Evolutionary conservation across 2,797 vertebrate species (phyloP).

Genomic region (Pseudotriccus pelzelni): DNA sequence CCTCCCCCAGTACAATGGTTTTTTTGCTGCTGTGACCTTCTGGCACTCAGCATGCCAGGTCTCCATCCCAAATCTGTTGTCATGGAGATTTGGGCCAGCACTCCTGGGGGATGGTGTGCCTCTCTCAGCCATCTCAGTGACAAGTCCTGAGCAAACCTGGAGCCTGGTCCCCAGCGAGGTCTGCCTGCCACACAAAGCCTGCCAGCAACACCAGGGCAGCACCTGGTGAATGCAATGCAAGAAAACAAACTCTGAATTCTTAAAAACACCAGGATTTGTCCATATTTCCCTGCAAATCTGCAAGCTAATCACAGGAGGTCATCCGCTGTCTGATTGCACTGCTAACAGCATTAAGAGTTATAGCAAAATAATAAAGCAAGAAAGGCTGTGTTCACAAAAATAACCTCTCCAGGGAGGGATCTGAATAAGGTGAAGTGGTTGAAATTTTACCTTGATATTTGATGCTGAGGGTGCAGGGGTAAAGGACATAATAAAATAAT

Average conservation of each 20-base stretch:
- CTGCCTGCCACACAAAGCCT: neutral
- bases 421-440: neutral
- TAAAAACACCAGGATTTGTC: neutral
- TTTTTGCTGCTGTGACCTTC: neutral
- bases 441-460: neutral
- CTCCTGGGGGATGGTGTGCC: neutral
- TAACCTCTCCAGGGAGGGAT: neutral
- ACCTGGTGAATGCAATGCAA: neutral
- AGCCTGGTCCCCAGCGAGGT: neutral
- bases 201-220: neutral
- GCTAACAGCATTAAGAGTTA: neutral
- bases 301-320: neutral
- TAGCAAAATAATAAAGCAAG: neutral
- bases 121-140: neutral
- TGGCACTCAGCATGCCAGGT: neutral
- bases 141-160: neutral
- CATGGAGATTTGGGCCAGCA: neutral
- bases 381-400: neutral
- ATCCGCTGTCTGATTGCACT: neutral
- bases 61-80: neutral
- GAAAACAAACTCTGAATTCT: neutral
- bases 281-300: neutral
- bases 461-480: neutral
- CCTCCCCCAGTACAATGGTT: rapidly evolving
- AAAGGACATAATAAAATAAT: neutral